Evolutionary conservation across 2,888 invertebrate species (phyloP).

Genomic region (Ramazzottius varieornatus): DNA sequence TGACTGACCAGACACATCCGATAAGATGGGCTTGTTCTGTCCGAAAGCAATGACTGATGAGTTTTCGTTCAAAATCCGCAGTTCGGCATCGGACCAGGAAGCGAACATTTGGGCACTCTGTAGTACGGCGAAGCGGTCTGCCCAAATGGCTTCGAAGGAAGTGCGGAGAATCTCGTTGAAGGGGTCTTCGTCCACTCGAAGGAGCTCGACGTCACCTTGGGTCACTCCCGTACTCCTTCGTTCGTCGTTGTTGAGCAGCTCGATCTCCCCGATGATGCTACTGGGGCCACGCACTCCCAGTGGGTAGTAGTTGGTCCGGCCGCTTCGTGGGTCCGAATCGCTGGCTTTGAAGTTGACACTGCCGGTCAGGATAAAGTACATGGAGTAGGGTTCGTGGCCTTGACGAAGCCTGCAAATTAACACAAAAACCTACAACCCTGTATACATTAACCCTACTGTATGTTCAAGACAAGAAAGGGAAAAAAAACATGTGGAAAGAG

Average conservation of each 20-base stretch:
- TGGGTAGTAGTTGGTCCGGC: background rate
- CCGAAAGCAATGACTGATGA: background rate
- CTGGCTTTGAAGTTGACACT: constrained; percentile 3
- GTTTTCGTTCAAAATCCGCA: background rate
- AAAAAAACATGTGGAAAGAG: too few relatives aligned
- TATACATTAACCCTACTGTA: too few relatives aligned
- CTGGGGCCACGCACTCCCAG: background rate
- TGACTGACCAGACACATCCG: background rate
- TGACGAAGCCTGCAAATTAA: background rate
- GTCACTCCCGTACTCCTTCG: background rate
- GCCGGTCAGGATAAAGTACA: background rate
- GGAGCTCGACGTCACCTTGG: background rate
- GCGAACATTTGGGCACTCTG: background rate
- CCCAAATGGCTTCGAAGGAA: constrained; percentile 3
- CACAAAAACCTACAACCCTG: too few relatives aligned
- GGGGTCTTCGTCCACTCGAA: constrained; percentile 1
- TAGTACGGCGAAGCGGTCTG: background rate
- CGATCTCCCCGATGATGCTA: background rate
- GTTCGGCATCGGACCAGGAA: background rate
- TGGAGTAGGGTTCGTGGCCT: background rate
- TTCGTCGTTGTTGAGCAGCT: constrained; percentile 2
- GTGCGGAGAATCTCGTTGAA: background rate
- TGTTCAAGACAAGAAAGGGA: too few relatives aligned
- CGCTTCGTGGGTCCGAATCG: background rate
- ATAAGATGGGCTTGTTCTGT: background rate